Conservation (phyloP, 2,888 invertebrate genomes). For the Hipparchia sbordonii region DNA sequence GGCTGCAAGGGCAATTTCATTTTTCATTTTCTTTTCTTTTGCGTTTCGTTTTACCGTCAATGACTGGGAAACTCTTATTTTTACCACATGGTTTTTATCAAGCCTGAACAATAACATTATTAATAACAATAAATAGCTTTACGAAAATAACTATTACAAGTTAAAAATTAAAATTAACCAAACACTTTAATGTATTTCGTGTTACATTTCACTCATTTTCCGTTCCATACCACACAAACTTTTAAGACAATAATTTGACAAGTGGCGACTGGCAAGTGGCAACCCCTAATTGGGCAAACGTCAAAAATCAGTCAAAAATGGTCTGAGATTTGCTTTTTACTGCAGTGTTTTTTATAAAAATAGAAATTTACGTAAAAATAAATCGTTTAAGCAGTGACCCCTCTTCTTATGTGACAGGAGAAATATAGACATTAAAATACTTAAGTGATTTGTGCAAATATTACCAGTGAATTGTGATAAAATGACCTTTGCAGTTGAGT, state of each 20-base stretch:
- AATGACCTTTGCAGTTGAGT: slow-evolving; percentile 37
- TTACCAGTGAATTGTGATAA: slow-evolving; percentile 31
- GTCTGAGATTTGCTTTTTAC: slow-evolving; percentile 49
- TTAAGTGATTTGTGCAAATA: slow-evolving; percentile 48
- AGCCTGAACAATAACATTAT: not conserved
- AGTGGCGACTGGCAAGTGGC: slow-evolving; percentile 32
- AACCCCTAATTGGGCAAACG: slow-evolving; percentile 44
- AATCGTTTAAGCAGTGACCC: slow-evolving; percentile 48
- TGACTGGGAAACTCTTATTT: not conserved
- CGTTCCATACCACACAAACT: not conserved
- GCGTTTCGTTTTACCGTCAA: slow-evolving; percentile 31
- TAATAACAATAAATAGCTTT: too few species aligned
- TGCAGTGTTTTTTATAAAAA: slow-evolving; percentile 41
- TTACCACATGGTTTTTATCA: not conserved
- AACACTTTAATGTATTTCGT: not conserved
- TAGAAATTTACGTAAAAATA: slow-evolving; percentile 59
- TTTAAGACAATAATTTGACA: not conserved
- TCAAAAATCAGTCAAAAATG: slow-evolving; percentile 58
- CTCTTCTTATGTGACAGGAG: slow-evolving; percentile 46
- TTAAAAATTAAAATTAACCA: not conserved
- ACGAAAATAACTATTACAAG: too few species aligned
- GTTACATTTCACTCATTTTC: not conserved
- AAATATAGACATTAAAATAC: slow-evolving; percentile 46
- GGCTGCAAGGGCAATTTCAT: slow-evolving; percentile 44
- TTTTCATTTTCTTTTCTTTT: slow-evolving; percentile 48